These are phyloP conservation scores for Heliconius hortense DNA, from an alignment of 2,888 invertebrate species.

Conservation along the genomic window DNA sequence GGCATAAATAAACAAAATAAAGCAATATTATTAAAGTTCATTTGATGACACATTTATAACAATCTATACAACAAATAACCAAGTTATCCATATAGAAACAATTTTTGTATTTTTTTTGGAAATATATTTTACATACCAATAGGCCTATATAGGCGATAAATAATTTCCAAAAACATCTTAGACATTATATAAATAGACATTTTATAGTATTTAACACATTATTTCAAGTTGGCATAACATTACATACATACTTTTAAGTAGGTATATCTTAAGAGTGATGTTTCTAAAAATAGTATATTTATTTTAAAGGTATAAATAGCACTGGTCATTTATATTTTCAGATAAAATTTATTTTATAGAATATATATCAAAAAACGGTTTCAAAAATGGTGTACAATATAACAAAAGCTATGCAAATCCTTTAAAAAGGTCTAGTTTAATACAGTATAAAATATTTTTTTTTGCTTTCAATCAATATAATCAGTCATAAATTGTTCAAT, in stretches of 20 bases:
- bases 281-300: constrained; percentile 41
- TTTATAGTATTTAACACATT: constrained; percentile 25
- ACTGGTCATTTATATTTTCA: constrained; percentile 41
- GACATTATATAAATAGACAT: constrained; percentile 43
- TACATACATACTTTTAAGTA: constrained; percentile 23
- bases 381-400: constrained; percentile 40
- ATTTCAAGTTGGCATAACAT: constrained; percentile 28
- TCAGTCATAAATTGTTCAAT: constrained; percentile 40
- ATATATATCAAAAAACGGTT: constrained; percentile 43
- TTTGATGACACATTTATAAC: constrained; percentile 31
- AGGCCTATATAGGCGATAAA: constrained; percentile 40
- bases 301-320: constrained; percentile 46
- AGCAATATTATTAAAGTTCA: constrained; percentile 33
- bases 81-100: constrained; percentile 37
- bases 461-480: constrained; percentile 40
- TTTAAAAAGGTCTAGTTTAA: constrained; percentile 33
- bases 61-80: constrained; percentile 38
- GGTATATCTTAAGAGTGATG: constrained; percentile 23
- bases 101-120: constrained; percentile 26
- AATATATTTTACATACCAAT: not conserved
- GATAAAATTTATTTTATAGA: constrained; percentile 43
- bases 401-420: constrained; percentile 34
- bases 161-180: constrained; percentile 52
- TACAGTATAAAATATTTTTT: constrained; percentile 45
- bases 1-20: constrained; percentile 31